phyloP scores from a whole-genome alignment of 2,888 invertebrate species.

The Antheraea assamensis region DNA sequence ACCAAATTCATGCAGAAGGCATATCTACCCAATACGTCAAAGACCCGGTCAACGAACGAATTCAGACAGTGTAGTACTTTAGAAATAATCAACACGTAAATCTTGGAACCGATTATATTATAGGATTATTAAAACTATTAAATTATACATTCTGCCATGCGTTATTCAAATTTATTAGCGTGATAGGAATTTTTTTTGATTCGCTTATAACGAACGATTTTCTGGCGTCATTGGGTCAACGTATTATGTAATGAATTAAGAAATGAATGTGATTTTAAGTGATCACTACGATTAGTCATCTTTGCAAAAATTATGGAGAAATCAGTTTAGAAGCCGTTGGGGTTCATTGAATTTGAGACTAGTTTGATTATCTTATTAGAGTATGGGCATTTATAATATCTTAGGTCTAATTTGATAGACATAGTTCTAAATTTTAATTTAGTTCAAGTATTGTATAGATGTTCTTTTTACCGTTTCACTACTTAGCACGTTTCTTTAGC shows the following conservation, averaged over 20 bases:
- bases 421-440: too few relatives aligned
- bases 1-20: background rate
- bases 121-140: background rate
- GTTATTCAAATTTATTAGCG: background rate
- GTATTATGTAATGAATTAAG: background rate
- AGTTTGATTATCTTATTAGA: background rate
- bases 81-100: background rate
- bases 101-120: background rate
- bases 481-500: too few relatives aligned
- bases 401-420: too few relatives aligned
- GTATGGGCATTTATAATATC: too few relatives aligned
- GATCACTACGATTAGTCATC: background rate
- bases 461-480: too few relatives aligned
- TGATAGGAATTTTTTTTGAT: slow-evolving; percentile 7
- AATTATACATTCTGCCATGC: background rate
- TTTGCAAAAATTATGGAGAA: background rate
- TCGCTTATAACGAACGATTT: background rate
- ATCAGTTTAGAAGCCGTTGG: background rate
- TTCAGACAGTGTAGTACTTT: background rate
- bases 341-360: background rate
- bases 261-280: background rate
- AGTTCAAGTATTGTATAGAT: too few relatives aligned
- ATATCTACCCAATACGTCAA: background rate
- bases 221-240: background rate
- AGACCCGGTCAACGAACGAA: background rate